A percentile compares a stretch with the other conserved stretches of the same genome.
These are phyloP conservation scores for Calyptommatus sinebrachiatus DNA, from an alignment of 2,113 vertebrate species.

Conservation along the genomic window DNA sequence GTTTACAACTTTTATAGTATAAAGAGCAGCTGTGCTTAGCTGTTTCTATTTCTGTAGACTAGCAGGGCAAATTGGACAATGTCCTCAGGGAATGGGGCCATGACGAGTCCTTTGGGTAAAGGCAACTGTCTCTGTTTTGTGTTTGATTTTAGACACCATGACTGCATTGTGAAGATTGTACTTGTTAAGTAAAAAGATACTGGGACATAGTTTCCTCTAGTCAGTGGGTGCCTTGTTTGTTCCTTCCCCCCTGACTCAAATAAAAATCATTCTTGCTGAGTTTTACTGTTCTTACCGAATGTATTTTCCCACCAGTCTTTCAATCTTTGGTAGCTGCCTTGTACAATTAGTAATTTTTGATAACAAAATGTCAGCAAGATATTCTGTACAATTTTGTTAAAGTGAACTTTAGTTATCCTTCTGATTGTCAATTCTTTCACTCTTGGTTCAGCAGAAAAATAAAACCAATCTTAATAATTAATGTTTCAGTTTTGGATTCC, in stretches of 20 bases:
- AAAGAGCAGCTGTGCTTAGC: conserved; percentile 3
- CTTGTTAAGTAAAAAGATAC: background rate
- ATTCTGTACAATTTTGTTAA: background rate
- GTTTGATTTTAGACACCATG: background rate
- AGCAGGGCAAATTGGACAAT: background rate
- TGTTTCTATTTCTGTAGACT: conserved; percentile 20
- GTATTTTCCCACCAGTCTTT: background rate
- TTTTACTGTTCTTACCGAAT: background rate
- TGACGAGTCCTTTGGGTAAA: background rate
- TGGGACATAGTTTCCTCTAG: background rate
- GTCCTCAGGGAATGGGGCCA: background rate
- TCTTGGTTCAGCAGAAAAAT: no score
- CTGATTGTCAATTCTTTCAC: background rate
- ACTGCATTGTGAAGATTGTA: background rate
- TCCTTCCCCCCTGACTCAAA: background rate
- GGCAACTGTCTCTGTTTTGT: conserved; percentile 1
- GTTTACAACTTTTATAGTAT: background rate
- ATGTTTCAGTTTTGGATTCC: no score
- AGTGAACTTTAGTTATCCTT: background rate
- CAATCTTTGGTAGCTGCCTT: no score
- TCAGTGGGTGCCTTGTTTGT: background rate
- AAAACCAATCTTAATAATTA: no score
- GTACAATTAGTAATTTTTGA: background rate
- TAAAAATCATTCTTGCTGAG: background rate
- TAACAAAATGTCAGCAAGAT: background rate